phyloP scores from a whole-genome alignment of 1,140 invertebrate species.

The Danaus plexippus region DNA sequence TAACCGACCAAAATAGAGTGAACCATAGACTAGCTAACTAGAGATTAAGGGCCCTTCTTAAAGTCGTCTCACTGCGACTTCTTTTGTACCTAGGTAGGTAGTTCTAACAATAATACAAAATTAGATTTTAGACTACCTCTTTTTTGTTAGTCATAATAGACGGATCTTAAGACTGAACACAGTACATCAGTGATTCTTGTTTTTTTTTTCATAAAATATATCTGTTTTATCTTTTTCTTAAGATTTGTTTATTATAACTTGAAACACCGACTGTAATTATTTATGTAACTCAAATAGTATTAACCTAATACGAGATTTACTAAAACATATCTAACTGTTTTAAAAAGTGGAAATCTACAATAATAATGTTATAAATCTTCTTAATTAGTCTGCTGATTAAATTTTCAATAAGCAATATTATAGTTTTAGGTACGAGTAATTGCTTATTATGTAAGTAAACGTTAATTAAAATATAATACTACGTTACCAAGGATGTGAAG shows the following conservation, averaged over 20 bases:
- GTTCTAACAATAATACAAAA: slow-evolving; percentile 22
- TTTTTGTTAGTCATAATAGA: slow-evolving; percentile 44
- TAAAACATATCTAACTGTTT: too few species aligned
- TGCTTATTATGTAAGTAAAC: too few species aligned
- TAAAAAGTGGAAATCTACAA: too few species aligned
- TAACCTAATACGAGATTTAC: not conserved
- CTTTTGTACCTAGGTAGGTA: slow-evolving; percentile 19
- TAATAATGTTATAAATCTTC: too few species aligned
- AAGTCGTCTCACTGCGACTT: slow-evolving; percentile 5
- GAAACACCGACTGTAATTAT: not conserved
- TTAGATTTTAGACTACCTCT: slow-evolving; percentile 21
- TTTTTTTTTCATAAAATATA: too few species aligned
- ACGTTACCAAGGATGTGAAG: too few species aligned
- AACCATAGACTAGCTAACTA: slow-evolving; percentile 19
- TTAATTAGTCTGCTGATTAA: too few species aligned
- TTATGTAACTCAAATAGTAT: slow-evolving; percentile 3
- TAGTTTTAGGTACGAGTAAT: too few species aligned
- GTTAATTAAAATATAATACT: too few species aligned
- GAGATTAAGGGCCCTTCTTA: slow-evolving; percentile 16
- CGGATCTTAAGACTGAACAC: slow-evolving; percentile 55
- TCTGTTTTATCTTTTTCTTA: slow-evolving; percentile 32
- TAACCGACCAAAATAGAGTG: slow-evolving; percentile 18
- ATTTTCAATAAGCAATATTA: too few species aligned
- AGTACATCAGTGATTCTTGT: too few species aligned
- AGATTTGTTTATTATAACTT: slow-evolving; percentile 53